Evolutionary conservation across 1,140 invertebrate species (phyloP).

Genomic region (Patella vulgata): DNA sequence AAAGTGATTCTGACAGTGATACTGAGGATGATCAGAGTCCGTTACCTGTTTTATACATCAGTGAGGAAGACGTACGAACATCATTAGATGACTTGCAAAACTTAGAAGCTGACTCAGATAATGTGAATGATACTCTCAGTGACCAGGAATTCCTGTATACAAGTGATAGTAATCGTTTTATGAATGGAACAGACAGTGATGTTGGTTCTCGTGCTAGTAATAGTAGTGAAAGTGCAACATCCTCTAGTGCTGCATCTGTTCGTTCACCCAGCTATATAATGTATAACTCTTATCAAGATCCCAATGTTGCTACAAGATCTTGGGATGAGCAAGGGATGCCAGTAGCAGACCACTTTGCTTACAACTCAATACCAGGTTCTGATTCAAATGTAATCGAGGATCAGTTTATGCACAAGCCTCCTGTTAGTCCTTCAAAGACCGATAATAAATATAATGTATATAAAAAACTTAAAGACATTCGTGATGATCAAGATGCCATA

Average conservation of each 20-base stretch:
- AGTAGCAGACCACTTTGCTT: conserved; percentile 1
- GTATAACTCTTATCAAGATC: too few relatives aligned
- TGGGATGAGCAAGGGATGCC: conserved; percentile 7
- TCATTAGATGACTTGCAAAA: too few relatives aligned
- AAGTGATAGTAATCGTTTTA: too few relatives aligned
- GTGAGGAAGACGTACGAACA: conserved; percentile 16
- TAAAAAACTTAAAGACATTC: conserved; percentile 10
- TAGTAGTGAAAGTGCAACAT: too few relatives aligned
- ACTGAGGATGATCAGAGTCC: neutral
- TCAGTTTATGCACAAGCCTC: conserved; percentile 20
- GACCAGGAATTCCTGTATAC: too few relatives aligned
- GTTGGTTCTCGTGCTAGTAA: too few relatives aligned
- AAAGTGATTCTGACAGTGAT: conserved; percentile 1
- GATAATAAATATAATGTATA: conserved; percentile 9
- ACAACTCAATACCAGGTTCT: conserved; percentile 8
- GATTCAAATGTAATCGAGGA: conserved; percentile 12
- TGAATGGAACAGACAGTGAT: too few relatives aligned
- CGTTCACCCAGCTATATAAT: too few relatives aligned
- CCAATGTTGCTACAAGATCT: neutral
- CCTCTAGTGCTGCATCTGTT: too few relatives aligned
- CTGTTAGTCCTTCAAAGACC: neutral
- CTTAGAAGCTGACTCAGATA: too few relatives aligned
- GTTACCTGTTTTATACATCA: conserved; percentile 15
- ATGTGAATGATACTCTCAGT: too few relatives aligned
- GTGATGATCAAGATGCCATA: conserved; percentile 18